Evolutionary conservation across 92 coral and sea anemone species (phyloP).

Genomic region (Palythoa caribaeorum): DNA sequence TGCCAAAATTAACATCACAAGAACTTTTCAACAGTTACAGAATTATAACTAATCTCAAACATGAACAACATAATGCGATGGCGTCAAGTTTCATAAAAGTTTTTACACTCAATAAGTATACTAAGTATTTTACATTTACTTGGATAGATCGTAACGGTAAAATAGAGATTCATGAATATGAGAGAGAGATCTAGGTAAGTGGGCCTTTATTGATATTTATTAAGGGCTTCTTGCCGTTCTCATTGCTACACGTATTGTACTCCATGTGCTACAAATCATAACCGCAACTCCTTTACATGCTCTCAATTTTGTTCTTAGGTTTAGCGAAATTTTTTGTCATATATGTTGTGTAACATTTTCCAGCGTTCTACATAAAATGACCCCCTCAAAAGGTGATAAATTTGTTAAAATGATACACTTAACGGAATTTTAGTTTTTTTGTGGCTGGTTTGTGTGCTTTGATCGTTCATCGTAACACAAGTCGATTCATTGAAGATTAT

Average conservation of each 20-base stretch:
- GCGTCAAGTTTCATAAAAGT: neutral
- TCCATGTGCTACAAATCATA: neutral
- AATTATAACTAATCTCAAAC: neutral
- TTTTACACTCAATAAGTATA: neutral
- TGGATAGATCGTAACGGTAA: constrained; percentile 23
- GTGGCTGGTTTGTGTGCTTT: neutral
- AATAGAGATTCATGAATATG: constrained; percentile 24
- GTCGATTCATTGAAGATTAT: too few species aligned
- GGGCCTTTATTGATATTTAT: constrained; percentile 20
- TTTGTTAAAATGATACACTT: neutral
- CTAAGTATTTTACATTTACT: constrained; percentile 8
- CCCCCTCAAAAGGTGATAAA: neutral
- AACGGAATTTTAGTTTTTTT: neutral
- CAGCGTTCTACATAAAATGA: neutral
- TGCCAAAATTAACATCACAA: constrained; percentile 38
- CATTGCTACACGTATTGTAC: neutral
- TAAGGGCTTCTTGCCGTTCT: constrained; percentile 23
- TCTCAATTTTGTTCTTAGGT: neutral
- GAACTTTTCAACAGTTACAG: neutral
- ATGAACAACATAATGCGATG: too few species aligned
- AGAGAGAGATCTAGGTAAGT: constrained; percentile 48
- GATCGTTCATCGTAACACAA: neutral
- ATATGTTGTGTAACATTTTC: neutral
- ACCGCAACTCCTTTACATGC: too few species aligned
- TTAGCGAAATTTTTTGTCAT: neutral